Evolutionary conservation across 2,113 vertebrate genomes (phyloP).

Genomic region (Onychostoma macrolepis): DNA sequence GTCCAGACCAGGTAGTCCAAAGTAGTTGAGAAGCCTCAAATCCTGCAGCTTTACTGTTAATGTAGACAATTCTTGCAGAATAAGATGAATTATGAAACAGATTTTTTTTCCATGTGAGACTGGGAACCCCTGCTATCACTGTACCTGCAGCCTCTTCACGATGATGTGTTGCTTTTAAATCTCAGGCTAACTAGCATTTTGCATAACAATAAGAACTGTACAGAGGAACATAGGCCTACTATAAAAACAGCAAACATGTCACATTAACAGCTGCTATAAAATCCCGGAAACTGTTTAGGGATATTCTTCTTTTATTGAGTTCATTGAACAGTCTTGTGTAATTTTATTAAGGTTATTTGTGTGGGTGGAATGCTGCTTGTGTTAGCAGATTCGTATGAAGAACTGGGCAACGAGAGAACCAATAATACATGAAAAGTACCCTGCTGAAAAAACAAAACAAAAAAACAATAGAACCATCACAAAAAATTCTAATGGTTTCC

Average conservation of each 20-base stretch:
- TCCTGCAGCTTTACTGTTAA: neutral
- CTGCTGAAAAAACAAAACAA: no score
- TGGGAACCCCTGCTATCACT: neutral
- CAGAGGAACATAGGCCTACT: neutral
- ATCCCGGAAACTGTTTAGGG: neutral
- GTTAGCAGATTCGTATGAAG: neutral
- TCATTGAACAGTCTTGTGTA: neutral
- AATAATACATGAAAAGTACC: no score
- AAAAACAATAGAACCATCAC: no score
- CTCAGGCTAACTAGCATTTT: no score
- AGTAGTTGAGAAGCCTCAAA: neutral
- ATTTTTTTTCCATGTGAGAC: neutral
- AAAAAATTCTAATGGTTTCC: no score
- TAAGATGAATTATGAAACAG: neutral
- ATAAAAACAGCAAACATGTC: neutral
- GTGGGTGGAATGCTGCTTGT: neutral
- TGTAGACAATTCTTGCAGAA: neutral
- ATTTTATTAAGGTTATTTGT: slow-evolving; percentile 12
- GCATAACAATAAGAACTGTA: neutral
- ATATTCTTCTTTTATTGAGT: slow-evolving; percentile 21
- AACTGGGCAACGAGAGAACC: neutral
- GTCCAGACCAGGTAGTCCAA: neutral
- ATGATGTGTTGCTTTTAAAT: no score
- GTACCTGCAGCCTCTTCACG: neutral
- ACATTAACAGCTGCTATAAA: neutral